phyloP scores from a whole-genome alignment of 2,888 invertebrate genomes.

The Prosapia bicincta region DNA sequence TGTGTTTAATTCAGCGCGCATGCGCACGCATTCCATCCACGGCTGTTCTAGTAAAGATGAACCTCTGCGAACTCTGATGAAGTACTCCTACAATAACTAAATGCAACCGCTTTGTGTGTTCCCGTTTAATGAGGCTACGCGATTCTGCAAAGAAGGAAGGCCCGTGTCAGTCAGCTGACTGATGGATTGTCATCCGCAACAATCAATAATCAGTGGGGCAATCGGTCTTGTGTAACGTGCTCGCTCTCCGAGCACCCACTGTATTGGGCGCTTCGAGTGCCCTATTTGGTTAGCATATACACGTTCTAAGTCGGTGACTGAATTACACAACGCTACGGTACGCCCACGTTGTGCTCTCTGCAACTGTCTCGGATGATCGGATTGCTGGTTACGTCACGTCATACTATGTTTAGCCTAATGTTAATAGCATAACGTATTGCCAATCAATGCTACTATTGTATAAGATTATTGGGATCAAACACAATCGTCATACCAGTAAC shows the following conservation, averaged over 20 bases:
- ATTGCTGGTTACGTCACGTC: too few species aligned
- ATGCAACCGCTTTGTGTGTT: background rate
- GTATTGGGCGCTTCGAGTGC: background rate
- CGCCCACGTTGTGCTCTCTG: too few species aligned
- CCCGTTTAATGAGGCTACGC: background rate
- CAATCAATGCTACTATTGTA: too few species aligned
- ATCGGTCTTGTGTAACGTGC: background rate
- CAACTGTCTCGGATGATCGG: too few species aligned
- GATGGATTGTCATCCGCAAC: background rate
- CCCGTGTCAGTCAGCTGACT: background rate
- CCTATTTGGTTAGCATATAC: slow-evolving; percentile 2
- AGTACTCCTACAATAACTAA: background rate
- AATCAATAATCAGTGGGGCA: background rate
- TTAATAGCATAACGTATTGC: too few species aligned
- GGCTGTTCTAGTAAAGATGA: background rate
- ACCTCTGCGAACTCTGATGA: background rate
- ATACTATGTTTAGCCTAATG: too few species aligned
- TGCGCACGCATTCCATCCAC: background rate
- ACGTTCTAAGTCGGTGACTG: too few species aligned
- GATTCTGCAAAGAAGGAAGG: background rate
- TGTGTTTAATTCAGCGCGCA: background rate
- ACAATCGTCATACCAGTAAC: too few species aligned
- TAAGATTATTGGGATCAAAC: too few species aligned
- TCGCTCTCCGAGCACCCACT: background rate
- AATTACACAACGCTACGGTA: too few species aligned